Evolutionary conservation across 2,888 invertebrate genomes (phyloP).

Genomic region (Nemoura dubitans): DNA sequence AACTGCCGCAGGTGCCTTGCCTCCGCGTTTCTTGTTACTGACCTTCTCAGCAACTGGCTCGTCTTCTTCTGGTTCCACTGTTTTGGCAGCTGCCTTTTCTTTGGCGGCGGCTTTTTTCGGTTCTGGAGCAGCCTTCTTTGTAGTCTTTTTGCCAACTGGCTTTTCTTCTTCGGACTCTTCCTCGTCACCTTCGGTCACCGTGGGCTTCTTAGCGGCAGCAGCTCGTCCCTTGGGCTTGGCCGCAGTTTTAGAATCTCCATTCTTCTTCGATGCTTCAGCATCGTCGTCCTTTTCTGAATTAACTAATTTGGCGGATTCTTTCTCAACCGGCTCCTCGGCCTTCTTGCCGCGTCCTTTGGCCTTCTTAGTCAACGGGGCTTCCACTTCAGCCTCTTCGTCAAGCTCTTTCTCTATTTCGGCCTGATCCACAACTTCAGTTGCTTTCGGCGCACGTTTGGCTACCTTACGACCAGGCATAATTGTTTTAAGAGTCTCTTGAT

Average conservation of each 20-base stretch:
- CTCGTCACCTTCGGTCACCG: constrained; percentile 34
- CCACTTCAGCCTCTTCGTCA: neutral
- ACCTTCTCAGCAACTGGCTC: neutral
- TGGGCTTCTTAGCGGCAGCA: neutral
- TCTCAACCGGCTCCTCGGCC: neutral
- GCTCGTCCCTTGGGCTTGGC: constrained; percentile 23
- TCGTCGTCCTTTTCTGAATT: neutral
- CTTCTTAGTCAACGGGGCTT: neutral
- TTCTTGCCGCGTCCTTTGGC: constrained; percentile 26
- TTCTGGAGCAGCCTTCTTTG: constrained; percentile 1
- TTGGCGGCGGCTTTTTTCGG: constrained; percentile 21
- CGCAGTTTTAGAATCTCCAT: constrained; percentile 8
- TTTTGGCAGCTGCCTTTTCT: neutral
- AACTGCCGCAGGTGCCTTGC: neutral
- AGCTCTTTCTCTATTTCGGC: constrained; percentile 10
- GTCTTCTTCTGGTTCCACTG: constrained; percentile 15
- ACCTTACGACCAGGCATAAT: constrained; percentile 41
- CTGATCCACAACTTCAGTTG: constrained; percentile 23
- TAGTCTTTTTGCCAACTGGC: neutral
- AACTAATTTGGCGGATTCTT: neutral
- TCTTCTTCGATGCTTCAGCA: constrained; percentile 25
- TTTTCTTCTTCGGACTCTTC: constrained; percentile 16
- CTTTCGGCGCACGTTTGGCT: neutral
- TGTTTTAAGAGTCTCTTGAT: neutral
- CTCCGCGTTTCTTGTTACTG: constrained; percentile 25